These are phyloP conservation scores for Shargacucullia verbasci DNA, from an alignment of 2,888 invertebrate genomes.

Conservation along the genomic window DNA sequence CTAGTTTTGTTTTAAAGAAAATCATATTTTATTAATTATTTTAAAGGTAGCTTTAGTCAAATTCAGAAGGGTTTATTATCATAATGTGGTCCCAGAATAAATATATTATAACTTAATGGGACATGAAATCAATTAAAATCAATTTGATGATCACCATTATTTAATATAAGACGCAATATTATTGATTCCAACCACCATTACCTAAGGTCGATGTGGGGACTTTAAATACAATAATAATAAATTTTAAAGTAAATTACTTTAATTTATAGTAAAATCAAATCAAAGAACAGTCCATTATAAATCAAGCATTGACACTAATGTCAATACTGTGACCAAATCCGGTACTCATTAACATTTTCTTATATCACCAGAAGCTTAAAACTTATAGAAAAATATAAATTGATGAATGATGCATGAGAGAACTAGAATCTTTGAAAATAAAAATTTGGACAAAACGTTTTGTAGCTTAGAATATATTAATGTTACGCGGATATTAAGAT, in stretches of 20 bases:
- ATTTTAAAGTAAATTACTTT: conserved; percentile 54
- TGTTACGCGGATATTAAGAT: conserved; percentile 30
- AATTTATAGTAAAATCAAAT: conserved; percentile 59
- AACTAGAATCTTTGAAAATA: conserved; percentile 45
- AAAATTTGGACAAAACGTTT: conserved; percentile 55
- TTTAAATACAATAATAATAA: conserved; percentile 59
- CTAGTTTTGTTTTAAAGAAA: too few species aligned
- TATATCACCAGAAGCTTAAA: conserved; percentile 83
- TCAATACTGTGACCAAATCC: conserved; percentile 72
- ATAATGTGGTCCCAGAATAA: conserved; percentile 4
- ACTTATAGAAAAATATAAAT: conserved; percentile 75
- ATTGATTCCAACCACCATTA: conserved; percentile 30
- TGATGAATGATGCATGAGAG: conserved; percentile 82
- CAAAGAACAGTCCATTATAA: conserved; percentile 66
- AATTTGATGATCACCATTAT: conserved; percentile 35
- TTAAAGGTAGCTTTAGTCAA: too few species aligned
- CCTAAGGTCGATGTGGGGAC: conserved; percentile 33
- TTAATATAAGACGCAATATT: conserved; percentile 35
- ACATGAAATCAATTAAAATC: conserved; percentile 37
- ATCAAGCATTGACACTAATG: conserved; percentile 79
- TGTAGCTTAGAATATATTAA: conserved; percentile 38
- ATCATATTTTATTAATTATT: too few species aligned
- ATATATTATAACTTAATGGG: conserved; percentile 9
- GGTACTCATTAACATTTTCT: conserved; percentile 80
- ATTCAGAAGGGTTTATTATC: too few species aligned